phyloP scores from a whole-genome alignment of 2,888 invertebrate species.

The Sphaerophoria taeniata region DNA sequence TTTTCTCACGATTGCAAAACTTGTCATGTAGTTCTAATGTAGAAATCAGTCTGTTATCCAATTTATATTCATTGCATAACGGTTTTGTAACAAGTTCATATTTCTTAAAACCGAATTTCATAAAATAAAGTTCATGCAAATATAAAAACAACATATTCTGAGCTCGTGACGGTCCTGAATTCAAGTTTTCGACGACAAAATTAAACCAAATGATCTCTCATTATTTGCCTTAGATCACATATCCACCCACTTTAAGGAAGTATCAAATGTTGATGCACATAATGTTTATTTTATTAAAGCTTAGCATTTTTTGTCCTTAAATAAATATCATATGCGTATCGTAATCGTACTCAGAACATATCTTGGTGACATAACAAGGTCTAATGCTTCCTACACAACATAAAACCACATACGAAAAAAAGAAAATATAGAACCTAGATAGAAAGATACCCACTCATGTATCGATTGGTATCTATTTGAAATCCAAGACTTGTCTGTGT shows the following conservation, averaged over 20 bases:
- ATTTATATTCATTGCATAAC: no score
- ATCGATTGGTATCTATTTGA: constrained; percentile 12
- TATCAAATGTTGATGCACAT: constrained; percentile 7
- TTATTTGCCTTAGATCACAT: background rate
- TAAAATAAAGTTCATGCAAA: no score
- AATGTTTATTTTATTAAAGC: background rate
- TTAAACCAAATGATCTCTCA: constrained; percentile 19
- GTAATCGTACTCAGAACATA: background rate
- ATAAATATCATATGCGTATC: constrained; percentile 9
- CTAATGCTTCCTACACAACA: constrained; percentile 18
- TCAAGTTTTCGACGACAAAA: constrained; percentile 5
- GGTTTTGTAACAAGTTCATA: no score
- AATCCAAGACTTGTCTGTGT: constrained; percentile 41
- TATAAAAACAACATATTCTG: no score
- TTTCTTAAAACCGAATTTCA: no score
- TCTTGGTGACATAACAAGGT: background rate
- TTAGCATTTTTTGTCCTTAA: background rate
- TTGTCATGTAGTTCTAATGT: no score
- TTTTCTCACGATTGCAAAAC: no score
- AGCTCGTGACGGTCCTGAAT: no score
- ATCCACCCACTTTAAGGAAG: background rate
- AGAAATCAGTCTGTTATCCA: no score
- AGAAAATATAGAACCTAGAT: constrained; percentile 11
- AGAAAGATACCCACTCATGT: background rate
- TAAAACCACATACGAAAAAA: constrained; percentile 2